These are phyloP conservation scores for Alcis repandata DNA, from an alignment of 2,888 invertebrate species.

Conservation along the genomic window DNA sequence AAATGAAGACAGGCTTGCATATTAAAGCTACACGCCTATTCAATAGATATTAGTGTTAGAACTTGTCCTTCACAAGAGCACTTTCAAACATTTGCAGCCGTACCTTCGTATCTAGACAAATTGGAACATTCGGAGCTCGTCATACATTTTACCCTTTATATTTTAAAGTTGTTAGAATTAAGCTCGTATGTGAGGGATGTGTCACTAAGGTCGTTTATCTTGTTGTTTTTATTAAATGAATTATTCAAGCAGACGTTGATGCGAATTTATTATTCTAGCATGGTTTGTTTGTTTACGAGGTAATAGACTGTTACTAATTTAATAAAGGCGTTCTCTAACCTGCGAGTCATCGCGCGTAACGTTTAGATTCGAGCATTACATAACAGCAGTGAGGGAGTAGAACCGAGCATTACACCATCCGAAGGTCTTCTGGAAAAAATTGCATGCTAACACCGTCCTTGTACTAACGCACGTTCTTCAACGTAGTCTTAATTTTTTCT, in stretches of 20 bases:
- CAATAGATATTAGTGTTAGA: slow-evolving; percentile 24
- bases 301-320: slow-evolving; percentile 22
- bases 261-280: slow-evolving; percentile 38
- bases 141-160: slow-evolving; percentile 36
- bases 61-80: slow-evolving; percentile 39
- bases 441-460: too few relatives aligned
- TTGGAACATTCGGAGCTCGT: slow-evolving; percentile 32
- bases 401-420: too few relatives aligned
- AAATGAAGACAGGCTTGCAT: slow-evolving; percentile 18
- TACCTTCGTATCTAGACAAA: slow-evolving; percentile 28
- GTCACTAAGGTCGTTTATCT: slow-evolving; percentile 58
- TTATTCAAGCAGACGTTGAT: slow-evolving; percentile 40
- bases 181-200: slow-evolving; percentile 40
- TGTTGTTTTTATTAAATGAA: slow-evolving; percentile 62
- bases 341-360: too few relatives aligned
- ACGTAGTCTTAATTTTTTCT: too few relatives aligned
- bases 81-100: slow-evolving; percentile 27
- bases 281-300: slow-evolving; percentile 30
- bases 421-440: too few relatives aligned
- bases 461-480: too few relatives aligned
- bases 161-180: slow-evolving; percentile 40
- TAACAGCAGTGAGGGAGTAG: too few relatives aligned
- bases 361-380: too few relatives aligned
- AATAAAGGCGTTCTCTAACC: too few relatives aligned
- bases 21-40: slow-evolving; percentile 28